phyloP scores from a whole-genome alignment of 2,113 vertebrate species.

The Rissa tridactyla region DNA sequence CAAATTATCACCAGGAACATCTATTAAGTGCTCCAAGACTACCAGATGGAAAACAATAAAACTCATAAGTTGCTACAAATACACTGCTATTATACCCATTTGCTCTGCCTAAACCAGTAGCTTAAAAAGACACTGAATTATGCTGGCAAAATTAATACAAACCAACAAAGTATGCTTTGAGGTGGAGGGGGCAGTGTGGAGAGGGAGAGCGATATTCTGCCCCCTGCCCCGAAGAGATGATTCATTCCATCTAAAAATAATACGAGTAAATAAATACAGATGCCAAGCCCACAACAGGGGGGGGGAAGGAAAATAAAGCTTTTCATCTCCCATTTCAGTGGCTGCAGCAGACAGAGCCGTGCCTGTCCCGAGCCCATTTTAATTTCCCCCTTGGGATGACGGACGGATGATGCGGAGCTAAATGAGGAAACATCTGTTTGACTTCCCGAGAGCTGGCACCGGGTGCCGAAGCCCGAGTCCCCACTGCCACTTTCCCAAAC shows the following conservation, averaged over 20 bases:
- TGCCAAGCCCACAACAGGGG: not conserved
- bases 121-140: not conserved
- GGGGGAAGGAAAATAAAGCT: not conserved
- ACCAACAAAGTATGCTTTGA: not conserved
- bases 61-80: not conserved
- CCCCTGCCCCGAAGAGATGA: not conserved
- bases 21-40: not conserved
- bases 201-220: not conserved
- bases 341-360: conserved; percentile 34
- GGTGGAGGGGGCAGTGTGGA: not conserved
- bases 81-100: no score
- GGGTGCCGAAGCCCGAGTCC: conserved; percentile 11
- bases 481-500: conserved; percentile 10
- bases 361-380: conserved; percentile 19
- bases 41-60: not conserved
- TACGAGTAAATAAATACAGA: conserved; percentile 1
- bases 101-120: not conserved
- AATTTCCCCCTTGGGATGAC: conserved; percentile 49
- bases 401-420: conserved; percentile 20
- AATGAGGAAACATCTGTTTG: conserved; percentile 64
- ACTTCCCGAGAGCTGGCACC: conserved; percentile 13
- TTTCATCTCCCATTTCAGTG: conserved; percentile 20
- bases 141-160: not conserved
- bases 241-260: conserved; percentile 42
- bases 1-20: not conserved